Conservation (phyloP, 2,797 vertebrate genomes). For the Macropodus opercularis region DNA sequence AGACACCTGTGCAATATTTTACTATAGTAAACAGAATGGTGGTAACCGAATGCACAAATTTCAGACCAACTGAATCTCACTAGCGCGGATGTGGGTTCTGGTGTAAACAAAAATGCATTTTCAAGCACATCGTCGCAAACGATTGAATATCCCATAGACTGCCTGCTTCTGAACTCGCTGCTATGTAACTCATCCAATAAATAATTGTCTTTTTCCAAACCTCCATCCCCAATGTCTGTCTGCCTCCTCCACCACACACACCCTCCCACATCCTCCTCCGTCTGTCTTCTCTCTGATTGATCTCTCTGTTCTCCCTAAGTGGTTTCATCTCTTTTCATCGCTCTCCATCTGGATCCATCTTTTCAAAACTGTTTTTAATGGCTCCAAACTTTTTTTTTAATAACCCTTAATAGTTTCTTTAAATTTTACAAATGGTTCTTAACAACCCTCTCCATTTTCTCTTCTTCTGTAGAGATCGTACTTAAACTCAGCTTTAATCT, state of each 20-base stretch:
- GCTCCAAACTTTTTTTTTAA: conserved; percentile 54
- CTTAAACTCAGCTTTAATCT: conserved; percentile 60
- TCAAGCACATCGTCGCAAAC: conserved; percentile 21
- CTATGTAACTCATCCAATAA: conserved; percentile 66
- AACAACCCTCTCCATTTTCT: conserved; percentile 34
- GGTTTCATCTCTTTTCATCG: conserved; percentile 77
- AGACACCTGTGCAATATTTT: background rate
- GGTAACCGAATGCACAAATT: conserved; percentile 7
- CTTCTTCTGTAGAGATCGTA: conserved; percentile 17
- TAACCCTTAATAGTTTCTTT: conserved; percentile 61
- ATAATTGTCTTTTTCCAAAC: conserved; percentile 54
- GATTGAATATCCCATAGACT: conserved; percentile 41
- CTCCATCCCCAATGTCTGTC: conserved; percentile 47
- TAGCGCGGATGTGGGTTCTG: too few relatives aligned
- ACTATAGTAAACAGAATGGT: background rate
- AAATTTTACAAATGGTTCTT: conserved; percentile 67
- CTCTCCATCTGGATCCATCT: conserved; percentile 73
- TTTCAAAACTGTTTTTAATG: conserved; percentile 64
- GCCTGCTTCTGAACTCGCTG: conserved; percentile 40
- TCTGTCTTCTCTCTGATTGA: conserved; percentile 76
- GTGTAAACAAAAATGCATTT: conserved; percentile 22
- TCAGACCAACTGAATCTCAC: too few relatives aligned
- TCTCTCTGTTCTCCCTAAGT: conserved; percentile 73
- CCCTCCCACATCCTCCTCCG: conserved; percentile 49
- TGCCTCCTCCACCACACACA: conserved; percentile 10